Evolutionary conservation across 2,888 invertebrate species (phyloP).

Genomic region (Therioaphis trifolii): DNA sequence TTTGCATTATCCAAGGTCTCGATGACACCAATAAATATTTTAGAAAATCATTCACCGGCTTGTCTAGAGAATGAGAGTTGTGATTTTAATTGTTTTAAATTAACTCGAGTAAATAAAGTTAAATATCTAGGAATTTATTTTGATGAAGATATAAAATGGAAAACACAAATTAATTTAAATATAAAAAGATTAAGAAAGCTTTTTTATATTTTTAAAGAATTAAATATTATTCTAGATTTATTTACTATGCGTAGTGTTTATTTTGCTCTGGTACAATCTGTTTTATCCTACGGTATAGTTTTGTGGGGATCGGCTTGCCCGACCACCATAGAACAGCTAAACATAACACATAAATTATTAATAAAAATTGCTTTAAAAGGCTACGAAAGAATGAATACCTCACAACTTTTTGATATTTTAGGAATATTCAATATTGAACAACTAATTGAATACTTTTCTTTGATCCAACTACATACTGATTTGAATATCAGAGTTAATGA

Average conservation of each 20-base stretch:
- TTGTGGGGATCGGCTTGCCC: background rate
- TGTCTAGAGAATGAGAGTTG: background rate
- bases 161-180: slow-evolving; percentile 26
- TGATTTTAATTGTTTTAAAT: slow-evolving; percentile 20
- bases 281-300: slow-evolving; percentile 2
- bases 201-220: slow-evolving; percentile 26
- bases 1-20: slow-evolving; percentile 7
- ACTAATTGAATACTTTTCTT: background rate
- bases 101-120: background rate
- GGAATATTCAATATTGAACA: slow-evolving; percentile 3
- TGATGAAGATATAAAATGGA: background rate
- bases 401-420: background rate
- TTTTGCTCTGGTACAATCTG: background rate
- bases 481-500: background rate
- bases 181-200: slow-evolving; percentile 12
- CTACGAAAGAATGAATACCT: background rate
- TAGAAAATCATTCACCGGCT: background rate
- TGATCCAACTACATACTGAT: slow-evolving; percentile 10
- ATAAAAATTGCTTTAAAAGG: slow-evolving; percentile 4
- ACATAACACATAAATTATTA: background rate
- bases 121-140: background rate
- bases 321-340: background rate
- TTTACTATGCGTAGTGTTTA: background rate
- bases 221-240: slow-evolving; percentile 7
- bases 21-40: background rate